Evolutionary conservation across 1,140 invertebrate species (phyloP), one percentile per base, ranked within the genome.

Genomic region (Neodiprion fabricii): DNA sequence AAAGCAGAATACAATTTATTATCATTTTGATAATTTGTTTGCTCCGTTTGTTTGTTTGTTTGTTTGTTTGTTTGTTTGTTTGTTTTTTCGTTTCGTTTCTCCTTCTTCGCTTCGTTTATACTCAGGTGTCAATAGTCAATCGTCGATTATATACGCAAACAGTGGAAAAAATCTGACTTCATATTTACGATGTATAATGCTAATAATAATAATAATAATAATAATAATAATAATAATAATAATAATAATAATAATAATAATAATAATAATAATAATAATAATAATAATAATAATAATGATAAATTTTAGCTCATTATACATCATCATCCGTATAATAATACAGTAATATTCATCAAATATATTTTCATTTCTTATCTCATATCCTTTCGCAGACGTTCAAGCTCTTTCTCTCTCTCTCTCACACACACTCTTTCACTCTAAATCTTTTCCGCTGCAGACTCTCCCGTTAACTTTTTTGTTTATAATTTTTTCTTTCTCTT

Each of bases 161-260:
- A 83, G 80, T 85, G 81, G 81, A 85, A 86, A 85, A 85, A 86
- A 82, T 86, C 80, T 83, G 83, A 85, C 83, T 86, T 80, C 84
- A 85, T 86, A 85, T 79, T 40, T 61, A 61, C 83, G 84, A 85
- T 84, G 2, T 40, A 86, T 84, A 86, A 85, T 86, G 84, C 84
- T 86, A 61, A 61, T 61, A 8, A 2, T 61, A 61, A 12, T 61
- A 61, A 14, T 86, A 61, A 61, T 61, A 61, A 14, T 61, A 61
- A 14, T 61, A 8, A 12, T 61, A 61, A 12, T 61, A 61, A 85
- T 86, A 84, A 85, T 86, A 61, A 61, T 9, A 61, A 40, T 40
- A 40, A 85, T 61, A 8, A 2, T 61, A 61, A 12, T 61, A 61
- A 14, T 86, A 61, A 61, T 61, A 61, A 14, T 61, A 61, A 14